Evolutionary conservation across 2,888 invertebrate species (phyloP).

Genomic region (Lasioglossum morio): DNA sequence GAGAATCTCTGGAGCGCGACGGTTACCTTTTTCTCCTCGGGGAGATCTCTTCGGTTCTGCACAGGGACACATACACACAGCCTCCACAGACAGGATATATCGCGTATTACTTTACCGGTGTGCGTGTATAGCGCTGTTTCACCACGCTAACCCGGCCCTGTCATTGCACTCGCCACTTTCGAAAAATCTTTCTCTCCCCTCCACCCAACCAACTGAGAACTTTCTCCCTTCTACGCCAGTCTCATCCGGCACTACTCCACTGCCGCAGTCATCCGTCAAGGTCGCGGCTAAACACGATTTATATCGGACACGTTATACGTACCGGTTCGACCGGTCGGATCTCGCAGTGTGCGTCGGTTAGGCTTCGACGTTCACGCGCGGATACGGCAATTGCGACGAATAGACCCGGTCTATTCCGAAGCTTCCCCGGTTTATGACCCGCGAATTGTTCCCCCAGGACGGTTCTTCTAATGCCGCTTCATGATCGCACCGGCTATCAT

Average conservation of each 20-base stretch:
- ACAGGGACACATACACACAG: constrained; percentile 17
- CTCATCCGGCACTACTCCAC: background rate
- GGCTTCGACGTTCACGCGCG: constrained; percentile 9
- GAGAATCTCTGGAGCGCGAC: constrained; percentile 77
- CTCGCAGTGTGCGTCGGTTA: background rate
- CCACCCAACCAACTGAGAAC: background rate
- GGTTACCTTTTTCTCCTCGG: constrained; percentile 75
- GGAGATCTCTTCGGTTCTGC: constrained; percentile 63
- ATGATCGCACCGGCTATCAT: constrained; percentile 16
- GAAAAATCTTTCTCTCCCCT: constrained; percentile 20
- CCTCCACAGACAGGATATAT: background rate
- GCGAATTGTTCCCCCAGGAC: constrained; percentile 22
- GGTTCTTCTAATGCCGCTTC: constrained; percentile 25
- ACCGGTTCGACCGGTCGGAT: background rate
- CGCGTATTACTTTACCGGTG: background rate
- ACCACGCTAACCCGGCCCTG: background rate
- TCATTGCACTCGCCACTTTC: constrained; percentile 27
- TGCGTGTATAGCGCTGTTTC: background rate
- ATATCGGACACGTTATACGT: background rate
- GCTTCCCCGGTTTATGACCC: constrained; percentile 16
- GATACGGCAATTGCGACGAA: constrained; percentile 28
- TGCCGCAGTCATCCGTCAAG: constrained; percentile 25
- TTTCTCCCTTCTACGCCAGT: background rate
- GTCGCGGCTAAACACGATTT: constrained; percentile 28
- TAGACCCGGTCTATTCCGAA: background rate